Base-by-base conservation (phyloP, 1,140 invertebrate genomes). In the Mactra quadrangularis region DNA sequence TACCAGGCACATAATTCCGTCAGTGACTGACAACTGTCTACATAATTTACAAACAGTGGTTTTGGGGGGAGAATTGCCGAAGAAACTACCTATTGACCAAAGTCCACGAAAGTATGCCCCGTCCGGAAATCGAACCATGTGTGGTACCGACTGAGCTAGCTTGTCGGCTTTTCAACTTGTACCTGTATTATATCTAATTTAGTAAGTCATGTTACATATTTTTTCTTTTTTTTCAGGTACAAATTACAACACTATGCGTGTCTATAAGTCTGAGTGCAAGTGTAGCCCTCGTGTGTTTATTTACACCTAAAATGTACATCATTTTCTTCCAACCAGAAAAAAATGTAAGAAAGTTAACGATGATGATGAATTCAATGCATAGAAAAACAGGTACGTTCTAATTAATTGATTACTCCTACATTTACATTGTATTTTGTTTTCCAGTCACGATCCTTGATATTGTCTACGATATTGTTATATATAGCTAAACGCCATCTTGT, bases 231-330 rank as follows among this genome's bases (percentile, higher is more conserved):
- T 89, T 89, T 52, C 94, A 96, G 95, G 95, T 96, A 60, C 96
- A 96, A 90, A 95, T 96, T 83, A 95, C 96, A 19, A 96, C 95
- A 71, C 94, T 97, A 91, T 96, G 96, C 88, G 96, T 97, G 93
- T 96, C 96, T 82, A 95, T 97, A 83, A 96, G 95, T 87, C 94
- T 97, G 68, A 96, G 96, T 86, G 96, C 96, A 17, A 95, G 95
- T 0, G 96, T 97, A 17, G 96, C 95, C 0, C 93, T 97, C 0
- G 95, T 95, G 25, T 97, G 96, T 88, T 94, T 97, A 0, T 97
- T 97, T 92, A 95, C 95, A 1, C 96, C 96, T 1, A 97, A 97
- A 92, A 94, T 97, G 50, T 96, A 96, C 88, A 94, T 96, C 52
- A 95, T 96, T 19, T 92, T 96, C 27, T 96, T 96, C 90, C 96